A percentile compares a stretch with the other conserved stretches of the same genome.
Conservation (phyloP, 2,113 vertebrate species). For the Cyprinodon variegatus region DNA sequence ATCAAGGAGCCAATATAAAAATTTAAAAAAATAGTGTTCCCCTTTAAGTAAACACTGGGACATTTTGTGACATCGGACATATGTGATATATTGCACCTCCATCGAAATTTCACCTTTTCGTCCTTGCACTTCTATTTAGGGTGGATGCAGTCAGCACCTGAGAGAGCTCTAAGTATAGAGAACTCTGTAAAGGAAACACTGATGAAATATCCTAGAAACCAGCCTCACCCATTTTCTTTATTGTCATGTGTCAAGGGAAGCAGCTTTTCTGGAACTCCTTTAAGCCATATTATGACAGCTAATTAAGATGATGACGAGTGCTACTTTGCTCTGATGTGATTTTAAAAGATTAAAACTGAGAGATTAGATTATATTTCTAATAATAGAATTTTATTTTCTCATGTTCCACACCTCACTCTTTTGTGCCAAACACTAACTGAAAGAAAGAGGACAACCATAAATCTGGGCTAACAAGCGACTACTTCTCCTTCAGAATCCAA, state of each 20-base stretch:
- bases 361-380: slow-evolving; percentile 69
- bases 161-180: slow-evolving; percentile 57
- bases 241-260: slow-evolving; percentile 62
- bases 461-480: neutral
- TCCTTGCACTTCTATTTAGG: slow-evolving; percentile 55
- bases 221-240: slow-evolving; percentile 29
- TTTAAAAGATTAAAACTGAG: slow-evolving; percentile 65
- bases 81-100: slow-evolving; percentile 55
- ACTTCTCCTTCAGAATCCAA: neutral
- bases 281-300: slow-evolving; percentile 78
- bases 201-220: slow-evolving; percentile 67
- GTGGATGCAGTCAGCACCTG: slow-evolving; percentile 36
- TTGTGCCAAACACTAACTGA: slow-evolving; percentile 1
- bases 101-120: slow-evolving; percentile 51
- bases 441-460: slow-evolving; percentile 19
- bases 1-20: too few species aligned
- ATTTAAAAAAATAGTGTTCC: too few species aligned
- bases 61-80: slow-evolving; percentile 53
- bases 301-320: slow-evolving; percentile 78
- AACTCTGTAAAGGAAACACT: slow-evolving; percentile 52
- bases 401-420: slow-evolving; percentile 39
- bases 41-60: slow-evolving; percentile 12
- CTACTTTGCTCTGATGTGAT: slow-evolving; percentile 65
- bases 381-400: slow-evolving; percentile 55
- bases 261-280: slow-evolving; percentile 70